Percentiles rank a stretch among this genome's conserved stretches.
phyloP scores from a whole-genome alignment of 2,888 invertebrate species.

The Dysmachus trigonus region DNA sequence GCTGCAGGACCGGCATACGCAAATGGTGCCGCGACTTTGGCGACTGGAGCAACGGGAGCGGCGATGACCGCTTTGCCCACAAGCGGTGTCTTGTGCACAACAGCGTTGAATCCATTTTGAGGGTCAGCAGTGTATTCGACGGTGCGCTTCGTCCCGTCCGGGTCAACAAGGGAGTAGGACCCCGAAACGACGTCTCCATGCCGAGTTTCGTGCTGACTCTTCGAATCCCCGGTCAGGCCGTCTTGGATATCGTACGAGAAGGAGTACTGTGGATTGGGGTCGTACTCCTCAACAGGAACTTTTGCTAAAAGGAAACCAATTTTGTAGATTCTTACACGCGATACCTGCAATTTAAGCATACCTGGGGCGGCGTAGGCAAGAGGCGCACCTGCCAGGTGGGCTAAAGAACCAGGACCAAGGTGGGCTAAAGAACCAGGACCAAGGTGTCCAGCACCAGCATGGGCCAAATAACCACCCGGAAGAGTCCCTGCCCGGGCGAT shows the following conservation, averaged over 20 bases:
- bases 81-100: slow-evolving; percentile 62
- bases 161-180: slow-evolving; percentile 61
- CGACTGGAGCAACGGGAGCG: slow-evolving; percentile 34
- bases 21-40: not conserved
- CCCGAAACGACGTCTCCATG: slow-evolving; percentile 68
- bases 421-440: slow-evolving; percentile 49
- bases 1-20: not conserved
- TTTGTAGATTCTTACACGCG: not conserved
- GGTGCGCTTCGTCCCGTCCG: slow-evolving; percentile 68
- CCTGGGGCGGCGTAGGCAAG: slow-evolving; percentile 55
- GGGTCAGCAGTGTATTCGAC: slow-evolving; percentile 66
- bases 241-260: slow-evolving; percentile 63
- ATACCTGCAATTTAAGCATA: not conserved
- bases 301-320: slow-evolving; percentile 39
- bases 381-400: slow-evolving; percentile 48
- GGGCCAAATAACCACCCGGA: slow-evolving; percentile 48
- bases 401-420: slow-evolving; percentile 49
- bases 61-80: slow-evolving; percentile 50
- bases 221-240: slow-evolving; percentile 60
- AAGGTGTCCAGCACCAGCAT: slow-evolving; percentile 46
- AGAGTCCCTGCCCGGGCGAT: slow-evolving; percentile 52
- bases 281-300: slow-evolving; percentile 51
- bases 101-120: slow-evolving; percentile 64
- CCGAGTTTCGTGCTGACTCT: slow-evolving; percentile 68
- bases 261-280: slow-evolving; percentile 57